Conservation (phyloP, 2,888 invertebrate genomes). For the Linnaemya vulpina region DNA sequence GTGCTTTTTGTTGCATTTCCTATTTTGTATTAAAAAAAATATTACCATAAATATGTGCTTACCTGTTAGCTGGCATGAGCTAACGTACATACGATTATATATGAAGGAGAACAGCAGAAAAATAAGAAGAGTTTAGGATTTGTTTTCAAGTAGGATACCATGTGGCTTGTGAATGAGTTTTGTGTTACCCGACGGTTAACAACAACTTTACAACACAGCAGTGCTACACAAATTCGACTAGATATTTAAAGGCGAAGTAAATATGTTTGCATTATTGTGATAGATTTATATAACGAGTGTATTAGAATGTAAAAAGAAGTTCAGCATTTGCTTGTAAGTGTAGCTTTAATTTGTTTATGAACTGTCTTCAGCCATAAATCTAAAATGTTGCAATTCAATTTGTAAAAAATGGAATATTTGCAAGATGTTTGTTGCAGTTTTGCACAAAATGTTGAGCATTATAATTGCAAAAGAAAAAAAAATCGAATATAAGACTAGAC, state of each 20-base stretch:
- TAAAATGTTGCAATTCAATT: constrained; percentile 5
- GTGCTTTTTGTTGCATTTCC: constrained; percentile 31
- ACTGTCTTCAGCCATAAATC: background rate
- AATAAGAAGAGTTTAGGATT: background rate
- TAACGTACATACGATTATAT: too few relatives aligned
- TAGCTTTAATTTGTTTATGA: background rate
- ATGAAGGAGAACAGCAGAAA: background rate
- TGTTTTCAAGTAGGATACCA: background rate
- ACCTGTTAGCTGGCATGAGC: background rate
- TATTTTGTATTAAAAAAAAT: background rate
- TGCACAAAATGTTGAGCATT: background rate
- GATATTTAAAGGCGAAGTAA: background rate
- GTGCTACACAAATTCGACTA: background rate
- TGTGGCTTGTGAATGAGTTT: constrained; percentile 5
- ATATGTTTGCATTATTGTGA: background rate
- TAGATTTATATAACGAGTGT: background rate
- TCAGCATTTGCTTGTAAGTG: background rate
- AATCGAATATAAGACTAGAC: background rate
- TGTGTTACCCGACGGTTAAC: background rate
- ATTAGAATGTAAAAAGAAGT: background rate
- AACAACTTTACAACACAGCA: background rate
- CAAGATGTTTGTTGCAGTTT: background rate
- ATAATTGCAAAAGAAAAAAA: background rate
- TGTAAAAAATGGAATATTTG: background rate
- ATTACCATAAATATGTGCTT: constrained; percentile 30